Base-by-base conservation (phyloP, 2,888 invertebrate genomes). In the Caenorhabditis macrosperma region DNA sequence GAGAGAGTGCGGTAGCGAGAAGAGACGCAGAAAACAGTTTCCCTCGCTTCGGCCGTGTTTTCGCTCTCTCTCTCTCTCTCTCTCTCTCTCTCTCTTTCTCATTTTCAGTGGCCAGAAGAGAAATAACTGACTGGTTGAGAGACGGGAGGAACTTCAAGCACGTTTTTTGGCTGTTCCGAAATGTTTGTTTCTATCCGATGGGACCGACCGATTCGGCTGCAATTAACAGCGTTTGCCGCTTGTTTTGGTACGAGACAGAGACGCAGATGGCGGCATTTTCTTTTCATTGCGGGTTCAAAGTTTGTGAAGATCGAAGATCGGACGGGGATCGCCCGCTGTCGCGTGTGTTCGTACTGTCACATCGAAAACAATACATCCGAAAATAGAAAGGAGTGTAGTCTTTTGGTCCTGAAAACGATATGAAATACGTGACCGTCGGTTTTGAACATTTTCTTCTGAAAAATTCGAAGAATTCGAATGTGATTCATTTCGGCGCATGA, bases 1-100 rank as follows among this genome's bases (percentile, higher is more conserved):
- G 22, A 55, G n/a, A 41, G 44, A 12, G 26, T 17, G 35, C 1
- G 1, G 6, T 9, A 15, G 5, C 12, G 17, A 10, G 20, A 33
- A 38, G 50, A 68, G 60, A 52, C 60, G 41, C 28, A 60, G 69
- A 69, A 12, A 22, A 48, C 28, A 12, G 28, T 38, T 41, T 30
- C 24, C 35, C 50, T 38, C 38, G 9, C 26, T 26, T 50, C 38
- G 12, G 7, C 38, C 38, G 38, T 38, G 38, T 15, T 38, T 38
- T 38, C 38, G 38, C 38, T 38, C 38, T 38, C 38, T 38, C n/a
- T n/a, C n/a, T n/a, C n/a, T n/a, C n/a, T n/a, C n/a, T n/a, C n/a
- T n/a, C n/a, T n/a, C n/a, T n/a, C n/a, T n/a, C n/a, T n/a, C n/a
- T n/a, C n/a, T n/a, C n/a, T n/a, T n/a, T n/a, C n/a, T n/a, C n/a